Evolutionary conservation across 2,113 vertebrate species (phyloP).

Genomic region (Donacobius atricapilla): DNA sequence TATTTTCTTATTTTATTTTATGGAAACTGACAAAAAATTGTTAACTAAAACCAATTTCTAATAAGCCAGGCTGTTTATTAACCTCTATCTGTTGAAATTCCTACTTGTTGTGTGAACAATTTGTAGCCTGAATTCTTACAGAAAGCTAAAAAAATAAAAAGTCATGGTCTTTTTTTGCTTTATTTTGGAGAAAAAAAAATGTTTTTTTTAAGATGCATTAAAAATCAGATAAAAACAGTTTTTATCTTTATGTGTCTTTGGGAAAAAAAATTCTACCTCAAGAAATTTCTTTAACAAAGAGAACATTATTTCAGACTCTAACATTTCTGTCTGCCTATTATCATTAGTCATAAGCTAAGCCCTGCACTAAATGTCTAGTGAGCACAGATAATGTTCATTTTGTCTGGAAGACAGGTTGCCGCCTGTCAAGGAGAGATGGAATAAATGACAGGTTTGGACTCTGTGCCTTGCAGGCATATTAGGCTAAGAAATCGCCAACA

Average conservation of each 20-base stretch:
- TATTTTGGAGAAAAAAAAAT: constrained; percentile 65
- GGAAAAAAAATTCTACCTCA: constrained; percentile 78
- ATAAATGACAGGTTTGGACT: constrained; percentile 98
- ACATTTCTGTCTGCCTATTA: constrained; percentile 92
- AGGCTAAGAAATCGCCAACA: constrained; percentile 94
- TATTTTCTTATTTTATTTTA: constrained; percentile 23
- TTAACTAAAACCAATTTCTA: constrained; percentile 5
- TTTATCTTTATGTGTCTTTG: constrained; percentile 74
- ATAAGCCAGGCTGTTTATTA: background rate
- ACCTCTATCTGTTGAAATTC: constrained; percentile 31
- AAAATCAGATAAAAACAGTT: constrained; percentile 66
- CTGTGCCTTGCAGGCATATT: constrained; percentile 96
- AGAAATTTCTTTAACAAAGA: constrained; percentile 89
- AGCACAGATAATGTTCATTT: constrained; percentile 97
- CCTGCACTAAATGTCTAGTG: constrained; percentile 89
- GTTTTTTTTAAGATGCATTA: constrained; percentile 46
- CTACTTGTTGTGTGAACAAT: constrained; percentile 20
- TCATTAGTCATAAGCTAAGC: constrained; percentile 90
- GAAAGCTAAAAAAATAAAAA: constrained; percentile 14
- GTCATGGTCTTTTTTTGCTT: background rate
- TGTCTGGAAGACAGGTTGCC: constrained; percentile 97
- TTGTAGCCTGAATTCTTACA: constrained; percentile 53
- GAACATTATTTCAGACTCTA: constrained; percentile 89
- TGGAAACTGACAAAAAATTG: constrained; percentile 13
- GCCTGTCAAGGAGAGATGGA: constrained; percentile 94